A percentile compares a stretch with the other conserved stretches of the same genome.
These are phyloP conservation scores for Cataglyphis altisquamis DNA, from an alignment of 2,888 invertebrate species.

Conservation along the genomic window DNA sequence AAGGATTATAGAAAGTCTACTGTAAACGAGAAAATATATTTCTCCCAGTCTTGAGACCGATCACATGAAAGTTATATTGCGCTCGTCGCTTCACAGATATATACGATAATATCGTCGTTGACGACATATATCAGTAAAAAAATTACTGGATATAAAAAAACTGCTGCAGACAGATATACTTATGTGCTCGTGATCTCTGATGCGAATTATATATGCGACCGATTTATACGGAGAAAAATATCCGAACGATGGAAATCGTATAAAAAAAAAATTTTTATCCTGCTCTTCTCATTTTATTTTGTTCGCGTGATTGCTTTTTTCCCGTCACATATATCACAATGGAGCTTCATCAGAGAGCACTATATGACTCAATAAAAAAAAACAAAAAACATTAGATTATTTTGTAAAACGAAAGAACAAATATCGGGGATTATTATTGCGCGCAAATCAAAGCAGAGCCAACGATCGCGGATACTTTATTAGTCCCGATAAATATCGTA, in stretches of 20 bases:
- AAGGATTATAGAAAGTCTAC: slow-evolving; percentile 66
- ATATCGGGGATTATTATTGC: neutral
- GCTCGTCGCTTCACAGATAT: slow-evolving; percentile 43
- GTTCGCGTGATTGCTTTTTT: neutral
- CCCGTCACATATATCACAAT: neutral
- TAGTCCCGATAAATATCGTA: neutral
- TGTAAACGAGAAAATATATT: slow-evolving; percentile 70
- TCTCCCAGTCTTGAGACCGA: slow-evolving; percentile 74
- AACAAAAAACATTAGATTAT: neutral
- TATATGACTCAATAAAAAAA: neutral
- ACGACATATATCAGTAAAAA: slow-evolving; percentile 13
- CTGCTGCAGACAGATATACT: neutral
- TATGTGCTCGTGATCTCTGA: neutral
- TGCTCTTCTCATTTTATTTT: neutral
- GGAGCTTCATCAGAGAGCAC: slow-evolving; percentile 9
- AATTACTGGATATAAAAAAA: slow-evolving; percentile 47
- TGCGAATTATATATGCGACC: neutral
- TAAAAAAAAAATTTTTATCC: neutral
- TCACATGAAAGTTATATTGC: slow-evolving; percentile 67
- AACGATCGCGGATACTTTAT: neutral
- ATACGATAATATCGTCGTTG: slow-evolving; percentile 19
- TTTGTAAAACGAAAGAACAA: neutral
- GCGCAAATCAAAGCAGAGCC: neutral
- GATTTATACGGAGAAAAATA: slow-evolving; percentile 7
- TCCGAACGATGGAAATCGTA: neutral